Evolutionary conservation across 2,113 vertebrate species (phyloP).

Genomic region (Silurus asotus): DNA sequence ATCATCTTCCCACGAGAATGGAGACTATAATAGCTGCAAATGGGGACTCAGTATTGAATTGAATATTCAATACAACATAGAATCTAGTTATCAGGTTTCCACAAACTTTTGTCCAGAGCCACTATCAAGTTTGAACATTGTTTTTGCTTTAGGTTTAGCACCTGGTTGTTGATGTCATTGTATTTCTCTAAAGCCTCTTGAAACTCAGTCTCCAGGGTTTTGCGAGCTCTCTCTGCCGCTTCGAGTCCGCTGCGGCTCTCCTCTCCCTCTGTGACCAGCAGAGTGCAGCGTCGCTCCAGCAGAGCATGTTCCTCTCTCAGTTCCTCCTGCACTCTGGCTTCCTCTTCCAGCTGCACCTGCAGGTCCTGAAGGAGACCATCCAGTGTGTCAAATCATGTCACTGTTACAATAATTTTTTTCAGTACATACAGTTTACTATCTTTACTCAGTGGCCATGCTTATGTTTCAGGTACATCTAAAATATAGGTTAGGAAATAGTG

Average conservation of each 20-base stretch:
- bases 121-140: not conserved
- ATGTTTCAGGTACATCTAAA: not conserved
- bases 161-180: slow-evolving; percentile 75
- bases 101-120: too few species aligned
- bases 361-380: slow-evolving; percentile 65
- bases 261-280: slow-evolving; percentile 66
- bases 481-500: not conserved
- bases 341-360: slow-evolving; percentile 77
- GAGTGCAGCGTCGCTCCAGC: slow-evolving; percentile 70
- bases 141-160: slow-evolving; percentile 35
- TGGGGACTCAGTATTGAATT: too few species aligned
- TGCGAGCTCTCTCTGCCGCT: slow-evolving; percentile 66
- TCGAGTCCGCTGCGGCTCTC: slow-evolving; percentile 66
- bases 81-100: too few species aligned
- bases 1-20: too few species aligned
- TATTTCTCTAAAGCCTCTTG: slow-evolving; percentile 70
- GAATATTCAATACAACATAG: too few species aligned
- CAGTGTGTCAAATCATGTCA: not conserved
- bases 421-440: not conserved
- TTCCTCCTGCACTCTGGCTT: slow-evolving; percentile 67
- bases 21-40: too few species aligned
- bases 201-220: slow-evolving; percentile 70
- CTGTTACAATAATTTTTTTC: not conserved
- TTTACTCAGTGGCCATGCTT: not conserved
- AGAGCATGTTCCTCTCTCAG: slow-evolving; percentile 67